Evolutionary conservation across 1,140 invertebrate species (phyloP).

Genomic region (Apocrypta bakeri): DNA sequence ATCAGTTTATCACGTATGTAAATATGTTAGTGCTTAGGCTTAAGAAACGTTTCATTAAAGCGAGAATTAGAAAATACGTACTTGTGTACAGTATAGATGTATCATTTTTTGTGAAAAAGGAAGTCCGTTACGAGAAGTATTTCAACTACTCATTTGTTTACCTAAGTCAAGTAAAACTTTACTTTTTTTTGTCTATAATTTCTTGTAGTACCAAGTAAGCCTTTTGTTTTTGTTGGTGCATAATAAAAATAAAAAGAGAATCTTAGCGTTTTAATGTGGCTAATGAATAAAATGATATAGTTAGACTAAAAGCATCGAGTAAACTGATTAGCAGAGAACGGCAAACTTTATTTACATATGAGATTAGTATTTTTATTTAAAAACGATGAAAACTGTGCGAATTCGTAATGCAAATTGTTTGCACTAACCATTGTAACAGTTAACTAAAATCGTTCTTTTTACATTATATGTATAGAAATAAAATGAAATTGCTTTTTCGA

Average conservation of each 20-base stretch:
- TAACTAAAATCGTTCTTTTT: background rate
- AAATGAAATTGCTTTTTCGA: background rate
- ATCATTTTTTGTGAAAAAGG: conserved; percentile 10
- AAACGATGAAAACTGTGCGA: too few relatives aligned
- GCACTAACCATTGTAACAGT: too few relatives aligned
- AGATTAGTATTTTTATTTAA: background rate
- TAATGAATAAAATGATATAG: background rate
- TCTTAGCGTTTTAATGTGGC: background rate
- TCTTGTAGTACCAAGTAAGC: conserved; percentile 1
- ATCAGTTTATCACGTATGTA: conserved; percentile 30
- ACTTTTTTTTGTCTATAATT: background rate
- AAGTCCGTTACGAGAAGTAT: background rate
- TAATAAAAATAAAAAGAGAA: background rate
- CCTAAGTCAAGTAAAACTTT: conserved; percentile 17
- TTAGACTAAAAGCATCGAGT: background rate
- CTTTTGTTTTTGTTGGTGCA: background rate
- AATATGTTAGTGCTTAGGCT: conserved; percentile 39
- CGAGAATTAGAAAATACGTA: conserved; percentile 1
- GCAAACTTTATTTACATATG: background rate
- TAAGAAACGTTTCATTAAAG: conserved; percentile 22
- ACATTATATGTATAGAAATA: background rate
- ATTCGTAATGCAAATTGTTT: too few relatives aligned
- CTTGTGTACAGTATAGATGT: conserved; percentile 30
- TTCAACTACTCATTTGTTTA: background rate
- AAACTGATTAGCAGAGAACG: background rate